Percentiles rank a stretch among this genome's conserved stretches.
These are phyloP conservation scores for Scelioninae gen. 2 DNA, from an alignment of 2,888 invertebrate species.

Conservation along the genomic window DNA sequence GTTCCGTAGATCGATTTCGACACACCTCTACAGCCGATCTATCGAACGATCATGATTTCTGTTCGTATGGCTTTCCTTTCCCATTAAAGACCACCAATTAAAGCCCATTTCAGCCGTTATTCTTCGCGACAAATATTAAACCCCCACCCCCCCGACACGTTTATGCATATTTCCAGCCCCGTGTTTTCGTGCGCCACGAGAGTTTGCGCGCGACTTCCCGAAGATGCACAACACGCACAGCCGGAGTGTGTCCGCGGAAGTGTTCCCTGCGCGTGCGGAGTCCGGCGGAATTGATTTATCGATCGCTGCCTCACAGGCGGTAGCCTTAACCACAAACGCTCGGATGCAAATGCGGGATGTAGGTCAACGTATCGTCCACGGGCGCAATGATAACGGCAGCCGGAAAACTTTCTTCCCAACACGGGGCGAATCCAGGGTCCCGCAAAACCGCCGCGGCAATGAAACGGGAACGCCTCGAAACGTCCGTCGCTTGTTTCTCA, in stretches of 20 bases:
- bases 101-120: too few relatives aligned
- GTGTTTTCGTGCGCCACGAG: constrained; percentile 7
- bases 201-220: constrained; percentile 10
- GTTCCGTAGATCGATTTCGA: too few relatives aligned
- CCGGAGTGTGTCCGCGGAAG: constrained; percentile 14
- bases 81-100: too few relatives aligned
- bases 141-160: too few relatives aligned
- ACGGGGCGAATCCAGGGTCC: constrained; percentile 51
- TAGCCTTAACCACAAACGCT: constrained; percentile 63
- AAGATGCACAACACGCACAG: constrained; percentile 19
- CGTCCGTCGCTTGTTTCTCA: constrained; percentile 9
- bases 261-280: constrained; percentile 64
- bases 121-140: too few relatives aligned
- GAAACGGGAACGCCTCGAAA: constrained; percentile 6
- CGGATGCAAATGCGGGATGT: constrained; percentile 61
- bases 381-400: constrained; percentile 16
- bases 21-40: too few relatives aligned
- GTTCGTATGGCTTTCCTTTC: too few relatives aligned
- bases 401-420: constrained; percentile 38
- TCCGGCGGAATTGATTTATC: constrained; percentile 67
- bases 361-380: constrained; percentile 62
- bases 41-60: too few relatives aligned
- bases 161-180: constrained; percentile 13
- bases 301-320: constrained; percentile 63
- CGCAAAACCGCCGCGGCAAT: constrained; percentile 27